Base-by-base conservation (phyloP, 2,797 vertebrate species). In the Sparidentex hasta region DNA sequence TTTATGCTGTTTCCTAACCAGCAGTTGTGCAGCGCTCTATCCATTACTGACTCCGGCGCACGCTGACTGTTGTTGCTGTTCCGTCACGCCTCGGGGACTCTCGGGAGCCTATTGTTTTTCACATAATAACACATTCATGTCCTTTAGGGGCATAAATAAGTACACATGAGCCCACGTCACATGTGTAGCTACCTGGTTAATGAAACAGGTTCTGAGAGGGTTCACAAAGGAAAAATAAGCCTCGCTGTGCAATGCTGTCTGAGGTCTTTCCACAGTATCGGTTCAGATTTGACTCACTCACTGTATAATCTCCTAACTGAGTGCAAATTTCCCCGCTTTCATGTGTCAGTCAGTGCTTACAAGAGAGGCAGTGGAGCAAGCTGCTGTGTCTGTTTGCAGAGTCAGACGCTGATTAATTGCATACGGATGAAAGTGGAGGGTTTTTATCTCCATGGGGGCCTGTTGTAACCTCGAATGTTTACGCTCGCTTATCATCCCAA, bases 331-430 rank as follows among this genome's bases (percentile, higher is more conserved):
- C 64, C 68, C 74, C 54, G 70, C 89, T 91, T 93, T 94, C 78
- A 89, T 92, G 87, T 90, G 91, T 91, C 90, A 87, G 70, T 91
- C 83, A 67, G 55, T 52, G 77, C 90, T 92, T 81, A 87, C 54
- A 58, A 58, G 80, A 80, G 80, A 90, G 69, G 80, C 91, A 82
- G 50, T 78, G 81, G 69, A 86, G 86, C 81, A 67, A 61, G 81
- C 67, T 70, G 65, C 84, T 17, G 74, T 47, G 63, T 77, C 89
- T 88, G 84, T 91, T 86, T 90, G 84, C 88, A 70, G 71, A 93
- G 84, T 88, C 85, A 83, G 81, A 89, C 74, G 86, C 82, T 91
- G 90, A 94, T 92, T 90, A 91, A 92, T 90, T 92, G 85, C 68
- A 6, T 78, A 44, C 62, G 71, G 88, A 90, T 93, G 85, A 91